A percentile compares a stretch with the other conserved stretches of the same genome.
phyloP scores from a whole-genome alignment of 2,113 vertebrate species.

The Notothenia coriiceps region DNA sequence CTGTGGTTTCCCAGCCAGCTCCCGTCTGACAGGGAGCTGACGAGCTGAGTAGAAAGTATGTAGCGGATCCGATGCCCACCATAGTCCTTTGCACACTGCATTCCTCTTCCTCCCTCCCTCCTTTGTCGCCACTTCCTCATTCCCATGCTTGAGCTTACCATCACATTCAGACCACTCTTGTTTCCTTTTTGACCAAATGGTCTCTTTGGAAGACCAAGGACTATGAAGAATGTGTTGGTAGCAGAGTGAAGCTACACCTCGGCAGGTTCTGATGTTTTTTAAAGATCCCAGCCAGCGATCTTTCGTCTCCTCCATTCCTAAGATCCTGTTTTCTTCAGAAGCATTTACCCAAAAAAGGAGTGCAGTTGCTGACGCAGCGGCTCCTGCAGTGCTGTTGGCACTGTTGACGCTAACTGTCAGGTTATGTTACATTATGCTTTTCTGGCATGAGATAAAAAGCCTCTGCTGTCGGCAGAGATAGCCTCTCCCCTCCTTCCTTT shows the following conservation, averaged over 20 bases:
- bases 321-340: constrained; percentile 51
- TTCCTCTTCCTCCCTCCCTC: constrained; percentile 66
- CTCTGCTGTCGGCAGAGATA: constrained; percentile 46
- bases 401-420: constrained; percentile 32
- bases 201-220: constrained; percentile 40
- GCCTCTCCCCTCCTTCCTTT: constrained; percentile 14
- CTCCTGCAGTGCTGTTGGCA: constrained; percentile 38
- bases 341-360: constrained; percentile 20
- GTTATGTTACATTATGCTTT: constrained; percentile 52
- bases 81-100: constrained; percentile 74
- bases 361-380: constrained; percentile 45
- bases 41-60: constrained; percentile 68
- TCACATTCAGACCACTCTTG: constrained; percentile 34
- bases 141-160: constrained; percentile 33
- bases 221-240: constrained; percentile 34
- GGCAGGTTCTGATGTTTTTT: constrained; percentile 32
- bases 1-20: constrained; percentile 59
- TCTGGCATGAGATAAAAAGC: constrained; percentile 36
- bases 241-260: constrained; percentile 44
- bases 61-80: constrained; percentile 77
- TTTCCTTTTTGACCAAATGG: constrained; percentile 49
- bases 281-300: constrained; percentile 20
- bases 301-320: constrained; percentile 35
- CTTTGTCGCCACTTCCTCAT: constrained; percentile 60
- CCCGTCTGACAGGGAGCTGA: constrained; percentile 50